Conservation (phyloP, 2,113 vertebrate species). For the Microtus richardsoni region DNA sequence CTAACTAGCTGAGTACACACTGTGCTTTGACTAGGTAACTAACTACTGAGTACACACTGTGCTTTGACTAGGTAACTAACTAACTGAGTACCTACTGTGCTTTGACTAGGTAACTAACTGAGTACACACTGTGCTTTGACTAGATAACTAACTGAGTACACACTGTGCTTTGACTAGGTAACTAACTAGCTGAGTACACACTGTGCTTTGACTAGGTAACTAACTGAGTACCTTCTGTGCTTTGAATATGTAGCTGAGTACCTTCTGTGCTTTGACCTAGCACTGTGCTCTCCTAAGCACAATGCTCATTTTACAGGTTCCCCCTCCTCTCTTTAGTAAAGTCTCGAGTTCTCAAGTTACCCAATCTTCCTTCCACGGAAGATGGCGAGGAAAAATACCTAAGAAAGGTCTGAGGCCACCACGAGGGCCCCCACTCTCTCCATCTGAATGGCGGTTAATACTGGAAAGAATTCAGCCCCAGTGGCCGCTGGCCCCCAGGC, state of each 20-base stretch:
- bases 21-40: background rate
- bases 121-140: too few relatives aligned
- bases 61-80: background rate
- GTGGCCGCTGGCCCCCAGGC: constrained; percentile 67
- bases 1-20: too few relatives aligned
- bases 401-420: constrained; percentile 20
- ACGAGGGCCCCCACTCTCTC: constrained; percentile 61
- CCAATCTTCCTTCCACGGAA: background rate
- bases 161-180: too few relatives aligned
- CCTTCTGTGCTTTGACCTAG: background rate
- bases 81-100: background rate
- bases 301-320: background rate
- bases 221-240: too few relatives aligned
- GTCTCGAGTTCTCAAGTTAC: background rate
- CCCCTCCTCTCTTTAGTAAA: background rate
- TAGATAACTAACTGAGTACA: too few relatives aligned
- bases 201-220: too few relatives aligned
- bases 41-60: background rate
- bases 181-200: too few relatives aligned
- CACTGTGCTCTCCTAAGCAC: background rate
- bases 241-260: background rate
- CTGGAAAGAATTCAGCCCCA: constrained; percentile 81
- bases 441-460: constrained; percentile 82
- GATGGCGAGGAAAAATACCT: background rate
- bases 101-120: background rate